phyloP scores from a whole-genome alignment of 2,888 invertebrate genomes.

The Julus scanicus region DNA sequence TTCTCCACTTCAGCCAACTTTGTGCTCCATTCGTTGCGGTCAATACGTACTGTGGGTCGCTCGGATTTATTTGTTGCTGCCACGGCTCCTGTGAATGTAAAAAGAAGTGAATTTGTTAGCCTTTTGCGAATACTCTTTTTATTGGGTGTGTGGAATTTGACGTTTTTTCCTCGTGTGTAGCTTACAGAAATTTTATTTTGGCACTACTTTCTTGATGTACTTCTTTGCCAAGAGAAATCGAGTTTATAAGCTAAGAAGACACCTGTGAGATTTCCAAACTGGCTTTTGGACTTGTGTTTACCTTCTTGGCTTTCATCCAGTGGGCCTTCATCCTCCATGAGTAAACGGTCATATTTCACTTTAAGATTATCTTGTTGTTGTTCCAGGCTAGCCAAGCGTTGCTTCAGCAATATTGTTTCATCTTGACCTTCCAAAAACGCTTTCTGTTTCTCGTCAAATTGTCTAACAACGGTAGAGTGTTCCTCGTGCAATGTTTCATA shows the following conservation, averaged over 20 bases:
- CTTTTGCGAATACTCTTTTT: too few species aligned
- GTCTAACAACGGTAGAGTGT: conserved; percentile 63
- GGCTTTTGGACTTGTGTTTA: neutral
- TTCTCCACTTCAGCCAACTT: conserved; percentile 54
- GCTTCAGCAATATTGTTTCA: conserved; percentile 65
- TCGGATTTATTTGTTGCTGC: neutral
- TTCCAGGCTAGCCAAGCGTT: conserved; percentile 64
- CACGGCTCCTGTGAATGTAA: neutral
- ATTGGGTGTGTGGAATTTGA: too few species aligned
- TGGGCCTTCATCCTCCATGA: conserved; percentile 57
- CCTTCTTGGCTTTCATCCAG: neutral
- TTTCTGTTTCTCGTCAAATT: conserved; percentile 66
- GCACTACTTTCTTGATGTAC: conserved; percentile 20
- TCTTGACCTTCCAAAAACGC: conserved; percentile 65
- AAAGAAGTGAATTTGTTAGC: neutral
- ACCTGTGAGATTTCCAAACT: neutral
- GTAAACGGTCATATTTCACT: conserved; percentile 58
- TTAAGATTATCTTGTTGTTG: conserved; percentile 63
- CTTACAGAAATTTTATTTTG: neutral
- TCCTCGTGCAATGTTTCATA: conserved; percentile 63
- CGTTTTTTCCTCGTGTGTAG: neutral
- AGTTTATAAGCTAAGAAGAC: too few species aligned
- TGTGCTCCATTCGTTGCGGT: conserved; percentile 51
- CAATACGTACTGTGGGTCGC: neutral
- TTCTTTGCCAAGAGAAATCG: neutral